Percentiles rank a stretch among this genome's conserved stretches.
These are phyloP conservation scores for Bolinopsis microptera DNA, from an alignment of 37 sponge, comb jelly and placozoan genomes.

Conservation along the genomic window DNA sequence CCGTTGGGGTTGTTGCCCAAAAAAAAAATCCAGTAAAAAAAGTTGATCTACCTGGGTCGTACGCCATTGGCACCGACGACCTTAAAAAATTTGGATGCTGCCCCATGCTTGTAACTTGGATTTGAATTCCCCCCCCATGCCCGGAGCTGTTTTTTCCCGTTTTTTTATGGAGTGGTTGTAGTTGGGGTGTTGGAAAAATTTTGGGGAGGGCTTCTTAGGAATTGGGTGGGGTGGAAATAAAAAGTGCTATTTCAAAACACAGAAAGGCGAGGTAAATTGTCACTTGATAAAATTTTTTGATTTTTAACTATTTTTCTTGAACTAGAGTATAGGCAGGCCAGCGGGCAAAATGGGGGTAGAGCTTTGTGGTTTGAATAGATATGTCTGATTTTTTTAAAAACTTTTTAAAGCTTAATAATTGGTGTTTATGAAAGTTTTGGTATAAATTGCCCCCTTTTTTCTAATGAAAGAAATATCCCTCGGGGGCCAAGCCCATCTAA, in stretches of 20 bases:
- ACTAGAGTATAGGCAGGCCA: too few relatives aligned
- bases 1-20: constrained; percentile 91
- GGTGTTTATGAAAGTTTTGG: too few relatives aligned
- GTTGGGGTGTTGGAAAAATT: too few relatives aligned
- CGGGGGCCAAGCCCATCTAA: constrained; percentile 63
- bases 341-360: too few relatives aligned
- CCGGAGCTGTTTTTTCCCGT: constrained; percentile 75
- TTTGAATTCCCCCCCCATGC: constrained; percentile 98
- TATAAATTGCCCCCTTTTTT: too few relatives aligned
- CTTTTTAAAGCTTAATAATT: too few relatives aligned
- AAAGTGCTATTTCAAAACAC: constrained; percentile 71
- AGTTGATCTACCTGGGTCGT: constrained; percentile 75
- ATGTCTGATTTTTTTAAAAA: too few relatives aligned
- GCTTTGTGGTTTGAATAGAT: too few relatives aligned
- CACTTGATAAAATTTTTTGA: not conserved
- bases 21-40: constrained; percentile 82
- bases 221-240: constrained; percentile 80
- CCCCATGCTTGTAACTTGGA: constrained; percentile 85
- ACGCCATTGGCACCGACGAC: constrained; percentile 77
- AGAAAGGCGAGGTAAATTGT: constrained; percentile 67
- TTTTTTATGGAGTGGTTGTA: constrained; percentile 89
- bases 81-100: constrained; percentile 87
- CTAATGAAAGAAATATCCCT: too few relatives aligned
- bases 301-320: not conserved
- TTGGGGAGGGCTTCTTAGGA: constrained; percentile 69